Base-by-base conservation (phyloP, 1,140 invertebrate species). In the Metaphire vulgaris region DNA sequence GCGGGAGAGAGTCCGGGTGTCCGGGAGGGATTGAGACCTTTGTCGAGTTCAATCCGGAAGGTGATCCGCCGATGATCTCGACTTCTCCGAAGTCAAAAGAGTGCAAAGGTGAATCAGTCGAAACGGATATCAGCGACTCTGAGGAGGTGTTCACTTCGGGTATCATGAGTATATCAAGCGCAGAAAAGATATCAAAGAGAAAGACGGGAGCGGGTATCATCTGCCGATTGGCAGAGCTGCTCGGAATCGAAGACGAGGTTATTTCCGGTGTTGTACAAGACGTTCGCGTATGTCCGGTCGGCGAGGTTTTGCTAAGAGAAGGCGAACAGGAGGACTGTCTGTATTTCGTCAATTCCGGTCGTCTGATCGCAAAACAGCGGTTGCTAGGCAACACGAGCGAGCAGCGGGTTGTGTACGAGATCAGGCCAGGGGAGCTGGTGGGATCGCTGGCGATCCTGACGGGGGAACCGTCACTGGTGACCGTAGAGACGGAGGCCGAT, bases 331-430 rank as follows among this genome's bases (percentile, higher is more conserved):
- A 97, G 87, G 91, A 93, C 12, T 93, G 92, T 33, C 85, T 98
- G 33, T 90, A 95, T 56, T 96, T 94, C 81, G 89, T 98, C 0
- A 89, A 98, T 67, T 91, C 91, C 1, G 96, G 96, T 26, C 90
- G 91, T 1, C 83, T 98, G 64, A 87, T 90, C 26, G 91, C 97
- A 21, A 92, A 93, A 21, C 96, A 92, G 87, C 91, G 89, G 82
- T 89, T 87, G 78, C 88, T 91, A 21, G 91, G 92, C 79, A 89
- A 89, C 77, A 84, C 83, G 31, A 79, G 90, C 0, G 90, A 92
- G 32, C 41, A 31, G 34, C 33, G 28, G 28, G 31, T 26, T 32
- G 28, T 73, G 32, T 31, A 34, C n/a, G 28, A n/a, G 1, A 21
- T 34, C 56, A 21, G n/a, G 28, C 32, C 26, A 28, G 72, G 41